Percentiles rank a stretch among this genome's conserved stretches.
Evolutionary conservation across 2,113 vertebrate species (phyloP).

Genomic region (Tetraodon nigroviridis): DNA sequence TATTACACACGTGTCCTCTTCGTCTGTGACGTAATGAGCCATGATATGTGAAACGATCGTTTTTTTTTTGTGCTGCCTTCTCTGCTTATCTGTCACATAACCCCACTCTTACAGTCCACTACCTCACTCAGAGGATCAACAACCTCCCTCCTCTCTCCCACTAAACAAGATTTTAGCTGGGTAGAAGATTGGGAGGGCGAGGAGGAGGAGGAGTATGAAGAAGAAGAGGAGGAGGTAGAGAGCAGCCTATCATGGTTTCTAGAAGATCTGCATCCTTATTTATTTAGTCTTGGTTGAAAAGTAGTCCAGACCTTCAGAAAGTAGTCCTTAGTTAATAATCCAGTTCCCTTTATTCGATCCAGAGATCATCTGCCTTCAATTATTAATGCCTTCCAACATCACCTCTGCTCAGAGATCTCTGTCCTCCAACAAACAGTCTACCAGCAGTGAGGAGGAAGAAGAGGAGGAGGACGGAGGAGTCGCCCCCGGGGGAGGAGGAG

Average conservation of each 20-base stretch:
- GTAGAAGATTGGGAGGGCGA: constrained; percentile 52
- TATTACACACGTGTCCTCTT: not conserved
- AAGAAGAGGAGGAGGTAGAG: constrained; percentile 61
- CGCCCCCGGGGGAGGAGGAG: not conserved
- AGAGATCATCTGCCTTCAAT: constrained; percentile 7
- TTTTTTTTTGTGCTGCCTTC: not conserved
- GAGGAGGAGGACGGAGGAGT: constrained; percentile 29
- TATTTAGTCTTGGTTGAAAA: constrained; percentile 17
- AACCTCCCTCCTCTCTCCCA: constrained; percentile 33
- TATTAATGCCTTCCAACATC: constrained; percentile 37
- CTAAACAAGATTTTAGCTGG: constrained; percentile 45
- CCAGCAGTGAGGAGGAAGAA: constrained; percentile 59
- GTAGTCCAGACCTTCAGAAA: not conserved
- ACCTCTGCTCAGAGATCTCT: constrained; percentile 52
- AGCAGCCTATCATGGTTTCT: constrained; percentile 40
- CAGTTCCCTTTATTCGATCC: not conserved
- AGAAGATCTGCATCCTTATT: constrained; percentile 26
- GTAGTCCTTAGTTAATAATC: not conserved
- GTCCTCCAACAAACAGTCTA: constrained; percentile 40
- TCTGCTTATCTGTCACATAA: constrained; percentile 45
- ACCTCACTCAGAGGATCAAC: constrained; percentile 53
- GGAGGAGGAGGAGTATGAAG: constrained; percentile 39
- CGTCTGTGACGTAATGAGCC: constrained; percentile 13
- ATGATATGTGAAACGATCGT: constrained; percentile 3
- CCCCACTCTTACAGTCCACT: constrained; percentile 56